Percentiles rank a stretch among this genome's conserved stretches.
These are phyloP conservation scores for Agrotis puta DNA, from an alignment of 2,888 invertebrate species.

Conservation along the genomic window DNA sequence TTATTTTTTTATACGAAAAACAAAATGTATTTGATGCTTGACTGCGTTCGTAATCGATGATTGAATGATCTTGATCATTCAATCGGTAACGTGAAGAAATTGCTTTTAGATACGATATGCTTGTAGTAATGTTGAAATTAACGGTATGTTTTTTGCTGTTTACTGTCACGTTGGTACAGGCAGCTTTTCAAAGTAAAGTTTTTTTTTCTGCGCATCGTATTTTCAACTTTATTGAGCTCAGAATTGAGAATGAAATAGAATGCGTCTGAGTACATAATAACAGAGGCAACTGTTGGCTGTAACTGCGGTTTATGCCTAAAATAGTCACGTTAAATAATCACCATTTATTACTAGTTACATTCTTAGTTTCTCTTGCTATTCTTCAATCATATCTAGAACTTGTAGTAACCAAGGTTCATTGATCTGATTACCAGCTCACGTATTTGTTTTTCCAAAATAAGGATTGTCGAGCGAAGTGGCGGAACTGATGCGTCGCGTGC, in stretches of 20 bases:
- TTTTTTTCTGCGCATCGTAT: too few species aligned
- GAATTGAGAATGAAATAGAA: too few species aligned
- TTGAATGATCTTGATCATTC: constrained; percentile 23
- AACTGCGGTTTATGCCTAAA: too few species aligned
- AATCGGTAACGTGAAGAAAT: constrained; percentile 9
- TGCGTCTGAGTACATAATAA: too few species aligned
- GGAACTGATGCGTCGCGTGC: constrained; percentile 97
- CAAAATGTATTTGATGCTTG: constrained; percentile 11
- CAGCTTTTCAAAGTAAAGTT: too few species aligned
- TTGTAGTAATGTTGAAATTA: not conserved
- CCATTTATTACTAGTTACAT: not conserved
- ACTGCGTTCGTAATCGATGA: constrained; percentile 14
- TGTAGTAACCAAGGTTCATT: not conserved
- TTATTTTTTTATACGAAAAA: constrained; percentile 1
- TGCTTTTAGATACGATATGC: constrained; percentile 3
- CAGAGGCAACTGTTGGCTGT: too few species aligned
- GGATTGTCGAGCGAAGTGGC: constrained; percentile 97
- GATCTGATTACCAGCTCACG: not conserved
- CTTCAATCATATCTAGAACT: not conserved
- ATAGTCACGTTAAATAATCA: too few species aligned
- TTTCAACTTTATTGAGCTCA: too few species aligned
- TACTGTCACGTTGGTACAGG: not conserved
- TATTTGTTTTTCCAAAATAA: constrained; percentile 66
- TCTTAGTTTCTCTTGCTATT: not conserved
- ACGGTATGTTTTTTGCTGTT: not conserved